Evolutionary conservation across 1,140 invertebrate species (phyloP).

Genomic region (Acromyrmex heyeri): DNA sequence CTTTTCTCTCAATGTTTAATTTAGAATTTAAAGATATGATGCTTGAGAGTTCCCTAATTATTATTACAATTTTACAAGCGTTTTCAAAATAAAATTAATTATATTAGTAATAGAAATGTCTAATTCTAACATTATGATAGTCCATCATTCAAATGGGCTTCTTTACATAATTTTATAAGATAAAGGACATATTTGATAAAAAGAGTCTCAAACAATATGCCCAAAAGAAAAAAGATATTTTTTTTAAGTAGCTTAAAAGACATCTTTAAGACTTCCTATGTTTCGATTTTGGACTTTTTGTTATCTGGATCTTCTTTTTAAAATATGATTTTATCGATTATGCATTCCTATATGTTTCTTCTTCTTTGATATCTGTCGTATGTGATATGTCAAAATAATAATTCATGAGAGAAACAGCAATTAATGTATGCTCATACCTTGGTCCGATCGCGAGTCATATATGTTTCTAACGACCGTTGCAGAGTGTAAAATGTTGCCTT

Average conservation of each 20-base stretch:
- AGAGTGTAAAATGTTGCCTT: conserved; percentile 63
- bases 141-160: neutral
- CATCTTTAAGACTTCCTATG: too few species aligned
- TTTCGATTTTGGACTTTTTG: too few species aligned
- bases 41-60: neutral
- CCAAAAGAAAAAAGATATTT: too few species aligned
- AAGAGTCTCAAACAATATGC: too few species aligned
- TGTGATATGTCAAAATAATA: conserved; percentile 32
- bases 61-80: neutral
- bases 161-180: neutral
- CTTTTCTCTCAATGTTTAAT: too few species aligned
- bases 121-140: neutral
- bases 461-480: conserved; percentile 62
- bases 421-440: conserved; percentile 48
- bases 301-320: neutral
- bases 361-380: neutral
- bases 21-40: too few species aligned
- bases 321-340: neutral
- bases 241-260: too few species aligned
- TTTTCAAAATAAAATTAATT: neutral
- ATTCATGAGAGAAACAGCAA: conserved; percentile 43
- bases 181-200: neutral
- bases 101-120: neutral
- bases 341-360: neutral
- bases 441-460: conserved; percentile 17